phyloP scores from a whole-genome alignment of 2,113 vertebrate genomes.

The Oenanthe oenanthe region DNA sequence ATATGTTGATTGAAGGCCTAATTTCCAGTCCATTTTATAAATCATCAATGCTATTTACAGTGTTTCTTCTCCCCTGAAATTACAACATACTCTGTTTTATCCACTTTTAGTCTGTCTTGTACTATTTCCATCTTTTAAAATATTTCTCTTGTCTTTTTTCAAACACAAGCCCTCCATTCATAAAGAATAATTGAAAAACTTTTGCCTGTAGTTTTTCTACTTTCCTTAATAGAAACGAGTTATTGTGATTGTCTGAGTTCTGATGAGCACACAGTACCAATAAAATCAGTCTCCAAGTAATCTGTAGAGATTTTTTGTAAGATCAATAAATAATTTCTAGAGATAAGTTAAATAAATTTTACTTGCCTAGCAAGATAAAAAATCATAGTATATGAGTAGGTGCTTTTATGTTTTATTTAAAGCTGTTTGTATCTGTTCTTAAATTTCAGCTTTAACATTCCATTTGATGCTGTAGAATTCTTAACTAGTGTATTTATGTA shows the following conservation, averaged over 20 bases:
- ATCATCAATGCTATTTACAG: not conserved
- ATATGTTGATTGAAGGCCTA: not conserved
- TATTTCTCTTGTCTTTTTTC: not conserved
- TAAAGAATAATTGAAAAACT: not conserved
- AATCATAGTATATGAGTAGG: not conserved
- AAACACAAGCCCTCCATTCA: not conserved
- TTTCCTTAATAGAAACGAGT: not conserved
- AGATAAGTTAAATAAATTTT: slow-evolving; percentile 24
- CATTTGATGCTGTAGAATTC: not conserved
- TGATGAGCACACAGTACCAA: not conserved
- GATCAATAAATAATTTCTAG: slow-evolving; percentile 28
- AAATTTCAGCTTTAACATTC: slow-evolving; percentile 3
- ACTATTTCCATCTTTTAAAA: not conserved
- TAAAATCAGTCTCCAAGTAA: not conserved
- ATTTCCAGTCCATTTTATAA: not conserved
- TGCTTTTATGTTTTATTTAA: not conserved
- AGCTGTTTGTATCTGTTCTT: not conserved
- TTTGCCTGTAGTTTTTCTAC: not conserved
- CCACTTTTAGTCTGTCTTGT: not conserved
- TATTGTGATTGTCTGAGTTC: not conserved
- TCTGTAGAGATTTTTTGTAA: not conserved
- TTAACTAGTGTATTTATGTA: not conserved
- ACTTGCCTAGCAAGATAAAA: not conserved
- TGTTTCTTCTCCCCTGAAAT: not conserved
- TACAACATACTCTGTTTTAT: not conserved